Conservation (phyloP, 2,797 vertebrate genomes). For the Gambusia yucatana region DNA sequence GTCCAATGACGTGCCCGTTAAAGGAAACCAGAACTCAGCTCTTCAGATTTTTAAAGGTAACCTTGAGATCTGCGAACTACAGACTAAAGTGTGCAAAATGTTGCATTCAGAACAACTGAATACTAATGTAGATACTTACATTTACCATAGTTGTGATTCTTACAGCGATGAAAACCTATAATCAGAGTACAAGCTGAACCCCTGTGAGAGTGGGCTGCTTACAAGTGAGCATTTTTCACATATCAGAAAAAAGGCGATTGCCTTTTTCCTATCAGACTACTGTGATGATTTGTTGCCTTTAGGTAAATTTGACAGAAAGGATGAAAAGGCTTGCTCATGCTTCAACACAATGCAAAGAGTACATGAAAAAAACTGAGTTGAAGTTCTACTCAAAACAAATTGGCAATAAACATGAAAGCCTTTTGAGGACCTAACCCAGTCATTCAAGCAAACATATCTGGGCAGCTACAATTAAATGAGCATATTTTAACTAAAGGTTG, state of each 20-base stretch:
- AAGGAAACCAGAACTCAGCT: slow-evolving; percentile 65
- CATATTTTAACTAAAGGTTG: slow-evolving; percentile 23
- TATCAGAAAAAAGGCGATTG: slow-evolving; percentile 28
- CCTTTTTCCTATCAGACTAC: slow-evolving; percentile 45
- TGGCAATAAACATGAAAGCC: neutral
- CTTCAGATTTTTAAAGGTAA: slow-evolving; percentile 60
- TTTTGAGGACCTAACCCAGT: slow-evolving; percentile 9
- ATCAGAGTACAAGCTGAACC: slow-evolving; percentile 27
- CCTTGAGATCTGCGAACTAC: slow-evolving; percentile 52
- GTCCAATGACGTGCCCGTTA: slow-evolving; percentile 66
- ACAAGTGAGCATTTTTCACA: slow-evolving; percentile 30
- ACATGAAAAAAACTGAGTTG: slow-evolving; percentile 20
- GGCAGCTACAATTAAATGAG: slow-evolving; percentile 7
- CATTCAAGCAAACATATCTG: slow-evolving; percentile 15
- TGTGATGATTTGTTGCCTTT: slow-evolving; percentile 26
- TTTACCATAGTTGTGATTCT: slow-evolving; percentile 39
- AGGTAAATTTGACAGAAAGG: slow-evolving; percentile 27
- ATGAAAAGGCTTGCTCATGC: slow-evolving; percentile 28
- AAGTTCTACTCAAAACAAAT: slow-evolving; percentile 18
- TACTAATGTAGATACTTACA: slow-evolving; percentile 32
- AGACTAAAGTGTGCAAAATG: slow-evolving; percentile 39
- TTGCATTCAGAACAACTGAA: slow-evolving; percentile 35
- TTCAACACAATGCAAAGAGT: slow-evolving; percentile 3
- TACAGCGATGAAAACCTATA: slow-evolving; percentile 33
- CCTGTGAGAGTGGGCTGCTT: slow-evolving; percentile 19